These are phyloP conservation scores for Chelidonichthys spinosus DNA, from an alignment of 2,797 vertebrate species.

Conservation along the genomic window DNA sequence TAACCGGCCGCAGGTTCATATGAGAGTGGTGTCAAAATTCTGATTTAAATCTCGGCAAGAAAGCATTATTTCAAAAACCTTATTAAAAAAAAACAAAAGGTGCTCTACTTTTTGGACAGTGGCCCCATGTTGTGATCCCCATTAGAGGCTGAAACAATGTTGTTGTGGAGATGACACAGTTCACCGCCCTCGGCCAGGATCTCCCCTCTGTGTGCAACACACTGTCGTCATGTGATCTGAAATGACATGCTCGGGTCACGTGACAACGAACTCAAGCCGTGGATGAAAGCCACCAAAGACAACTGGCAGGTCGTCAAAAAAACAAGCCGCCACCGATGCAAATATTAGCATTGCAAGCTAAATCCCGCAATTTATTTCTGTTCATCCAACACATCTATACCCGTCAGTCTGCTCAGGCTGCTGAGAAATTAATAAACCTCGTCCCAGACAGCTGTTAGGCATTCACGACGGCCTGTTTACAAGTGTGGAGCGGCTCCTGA, in stretches of 20 bases:
- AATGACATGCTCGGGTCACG: background rate
- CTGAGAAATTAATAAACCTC: conserved; percentile 36
- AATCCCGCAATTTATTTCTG: conserved; percentile 17
- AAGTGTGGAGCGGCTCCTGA: conserved; percentile 34
- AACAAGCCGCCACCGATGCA: conserved; percentile 3
- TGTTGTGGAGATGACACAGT: conserved; percentile 4
- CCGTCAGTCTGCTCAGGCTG: conserved; percentile 19
- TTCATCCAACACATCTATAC: conserved; percentile 8
- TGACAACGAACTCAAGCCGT: background rate
- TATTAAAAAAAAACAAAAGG: too few species aligned
- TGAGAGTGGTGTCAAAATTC: background rate
- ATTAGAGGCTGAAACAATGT: background rate
- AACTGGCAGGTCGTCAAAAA: background rate
- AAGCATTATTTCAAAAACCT: too few species aligned
- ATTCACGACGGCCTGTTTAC: conserved; percentile 48
- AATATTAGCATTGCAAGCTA: conserved; percentile 14
- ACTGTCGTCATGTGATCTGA: background rate
- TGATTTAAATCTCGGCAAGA: background rate
- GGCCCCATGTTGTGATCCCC: background rate
- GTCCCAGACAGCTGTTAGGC: conserved; percentile 33
- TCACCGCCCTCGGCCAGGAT: background rate
- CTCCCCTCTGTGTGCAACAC: background rate
- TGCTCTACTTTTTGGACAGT: background rate
- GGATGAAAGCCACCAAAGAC: background rate
- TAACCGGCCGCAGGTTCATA: background rate